These are phyloP conservation scores for Cyrtodaria siliqua DNA, from an alignment of 2,888 invertebrate species.

Conservation along the genomic window DNA sequence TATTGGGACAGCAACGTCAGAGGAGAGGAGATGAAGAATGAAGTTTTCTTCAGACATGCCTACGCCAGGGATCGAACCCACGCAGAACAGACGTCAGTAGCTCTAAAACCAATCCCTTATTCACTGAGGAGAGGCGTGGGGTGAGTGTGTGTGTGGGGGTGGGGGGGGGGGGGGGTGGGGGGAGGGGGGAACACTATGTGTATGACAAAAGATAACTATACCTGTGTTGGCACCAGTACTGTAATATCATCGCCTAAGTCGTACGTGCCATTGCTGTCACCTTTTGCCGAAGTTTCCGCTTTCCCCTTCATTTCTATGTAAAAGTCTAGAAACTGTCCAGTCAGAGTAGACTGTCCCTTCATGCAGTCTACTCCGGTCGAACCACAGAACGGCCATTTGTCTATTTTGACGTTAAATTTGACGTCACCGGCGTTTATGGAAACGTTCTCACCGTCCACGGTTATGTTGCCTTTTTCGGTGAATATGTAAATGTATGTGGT, in stretches of 20 bases:
- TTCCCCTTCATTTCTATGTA: constrained; percentile 44
- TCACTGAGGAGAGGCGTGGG: no score
- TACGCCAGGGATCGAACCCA: no score
- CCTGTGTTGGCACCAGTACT: constrained; percentile 47
- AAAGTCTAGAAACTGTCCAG: constrained; percentile 42
- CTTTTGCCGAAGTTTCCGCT: not conserved
- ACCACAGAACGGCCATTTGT: constrained; percentile 57
- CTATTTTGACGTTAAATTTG: constrained; percentile 55
- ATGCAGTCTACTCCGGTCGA: not conserved
- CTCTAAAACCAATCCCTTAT: no score
- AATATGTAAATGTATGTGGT: constrained; percentile 44
- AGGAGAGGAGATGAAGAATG: no score
- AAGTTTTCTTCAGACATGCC: no score
- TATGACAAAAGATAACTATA: no score
- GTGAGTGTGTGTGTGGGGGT: no score
- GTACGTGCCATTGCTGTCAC: constrained; percentile 1
- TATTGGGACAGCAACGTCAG: no score
- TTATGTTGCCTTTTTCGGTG: constrained; percentile 39
- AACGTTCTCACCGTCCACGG: constrained; percentile 23
- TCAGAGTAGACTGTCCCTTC: constrained; percentile 1
- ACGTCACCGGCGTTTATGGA: constrained; percentile 36
- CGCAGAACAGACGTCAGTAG: no score
- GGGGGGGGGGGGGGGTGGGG: no score
- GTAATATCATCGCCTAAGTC: constrained; percentile 32
- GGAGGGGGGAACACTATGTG: no score